Percentiles rank a stretch among this genome's conserved stretches.
Conservation (phyloP, 2,113 vertebrate species). For the Oncorhynchus keta region DNA sequence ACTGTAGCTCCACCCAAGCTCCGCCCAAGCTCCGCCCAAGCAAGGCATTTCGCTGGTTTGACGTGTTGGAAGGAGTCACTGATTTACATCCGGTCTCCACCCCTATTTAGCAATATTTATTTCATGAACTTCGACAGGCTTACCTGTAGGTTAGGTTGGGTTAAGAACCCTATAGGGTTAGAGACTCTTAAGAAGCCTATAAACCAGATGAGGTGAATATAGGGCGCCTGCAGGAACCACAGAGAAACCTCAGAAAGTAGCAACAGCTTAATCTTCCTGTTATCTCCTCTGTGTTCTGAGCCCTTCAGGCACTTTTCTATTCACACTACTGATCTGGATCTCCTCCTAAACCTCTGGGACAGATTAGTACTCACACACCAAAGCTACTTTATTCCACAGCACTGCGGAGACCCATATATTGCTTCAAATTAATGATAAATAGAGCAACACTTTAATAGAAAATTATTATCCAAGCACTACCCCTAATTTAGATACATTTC, state of each 20-base stretch:
- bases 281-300: conserved; percentile 80
- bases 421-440: conserved; percentile 49
- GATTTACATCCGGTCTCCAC: no score
- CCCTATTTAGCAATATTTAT: no score
- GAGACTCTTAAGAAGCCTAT: conserved; percentile 15
- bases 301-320: conserved; percentile 81
- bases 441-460: conserved; percentile 36
- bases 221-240: conserved; percentile 28
- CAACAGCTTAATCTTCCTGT: conserved; percentile 78
- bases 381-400: conserved; percentile 58
- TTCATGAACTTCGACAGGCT: no score
- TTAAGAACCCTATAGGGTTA: no score
- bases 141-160: no score
- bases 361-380: conserved; percentile 75
- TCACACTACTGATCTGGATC: conserved; percentile 82
- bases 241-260: conserved; percentile 63
- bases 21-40: no score
- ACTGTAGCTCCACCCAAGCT: no score
- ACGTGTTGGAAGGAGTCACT: no score
- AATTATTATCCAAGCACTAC: conserved; percentile 4
- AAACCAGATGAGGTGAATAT: neutral
- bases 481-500: conserved; percentile 26
- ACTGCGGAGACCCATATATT: conserved; percentile 51
- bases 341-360: conserved; percentile 69
- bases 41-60: no score